These are phyloP conservation scores for Adelognathus sp. DNA, from an alignment of 2,888 invertebrate species.

Conservation along the genomic window DNA sequence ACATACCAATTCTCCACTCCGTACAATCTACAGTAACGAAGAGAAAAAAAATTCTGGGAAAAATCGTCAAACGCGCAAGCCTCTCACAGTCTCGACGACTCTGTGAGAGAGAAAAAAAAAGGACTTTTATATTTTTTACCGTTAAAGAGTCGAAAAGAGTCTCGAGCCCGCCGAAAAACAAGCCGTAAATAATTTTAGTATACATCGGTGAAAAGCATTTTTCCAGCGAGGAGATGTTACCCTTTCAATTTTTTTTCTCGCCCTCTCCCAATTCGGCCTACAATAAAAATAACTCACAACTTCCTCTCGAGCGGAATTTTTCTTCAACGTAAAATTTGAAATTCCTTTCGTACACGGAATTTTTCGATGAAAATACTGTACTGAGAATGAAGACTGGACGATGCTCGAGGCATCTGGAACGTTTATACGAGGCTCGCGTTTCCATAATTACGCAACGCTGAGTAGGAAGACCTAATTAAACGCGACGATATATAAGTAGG, in stretches of 20 bases:
- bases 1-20: background rate
- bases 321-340: background rate
- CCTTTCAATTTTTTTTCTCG: slow-evolving; percentile 30
- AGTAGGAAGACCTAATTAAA: background rate
- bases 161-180: background rate
- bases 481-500: slow-evolving; percentile 4
- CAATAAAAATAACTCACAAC: slow-evolving; percentile 14
- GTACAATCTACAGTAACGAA: background rate
- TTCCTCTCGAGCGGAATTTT: background rate
- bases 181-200: slow-evolving; percentile 42
- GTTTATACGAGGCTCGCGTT: background rate
- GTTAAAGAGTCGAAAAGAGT: slow-evolving; percentile 32
- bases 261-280: background rate
- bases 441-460: background rate
- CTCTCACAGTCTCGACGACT: background rate
- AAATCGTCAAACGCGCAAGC: background rate
- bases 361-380: too few species aligned
- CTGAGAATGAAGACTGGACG: background rate
- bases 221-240: slow-evolving; percentile 15
- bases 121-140: slow-evolving; percentile 50
- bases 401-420: too few species aligned
- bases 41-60: background rate
- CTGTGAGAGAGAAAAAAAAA: slow-evolving; percentile 17
- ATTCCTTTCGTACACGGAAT: too few species aligned
- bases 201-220: slow-evolving; percentile 4